These are phyloP conservation scores for Falco novaeseelandiae DNA, from an alignment of 2,797 vertebrate species.

Conservation along the genomic window DNA sequence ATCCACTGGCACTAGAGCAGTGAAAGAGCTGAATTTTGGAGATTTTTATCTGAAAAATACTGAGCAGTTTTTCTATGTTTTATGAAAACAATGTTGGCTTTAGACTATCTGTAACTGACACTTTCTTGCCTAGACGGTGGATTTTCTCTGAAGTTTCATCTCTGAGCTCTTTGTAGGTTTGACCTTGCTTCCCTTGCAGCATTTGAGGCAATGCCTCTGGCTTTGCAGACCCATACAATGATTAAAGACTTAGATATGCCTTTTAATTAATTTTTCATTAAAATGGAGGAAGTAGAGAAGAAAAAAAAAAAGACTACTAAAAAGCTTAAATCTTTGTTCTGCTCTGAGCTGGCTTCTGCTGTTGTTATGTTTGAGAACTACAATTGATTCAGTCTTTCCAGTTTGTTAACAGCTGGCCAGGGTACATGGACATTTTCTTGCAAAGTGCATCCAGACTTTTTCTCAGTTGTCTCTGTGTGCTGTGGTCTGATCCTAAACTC, in stretches of 20 bases:
- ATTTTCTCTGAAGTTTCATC: background rate
- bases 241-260: slow-evolving; percentile 14
- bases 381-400: background rate
- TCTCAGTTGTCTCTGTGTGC: background rate
- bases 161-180: background rate
- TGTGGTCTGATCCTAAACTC: background rate
- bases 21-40: background rate
- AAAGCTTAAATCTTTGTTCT: background rate
- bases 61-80: background rate
- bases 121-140: background rate
- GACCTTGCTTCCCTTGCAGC: background rate
- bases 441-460: background rate
- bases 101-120: background rate
- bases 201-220: background rate
- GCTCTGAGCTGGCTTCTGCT: background rate
- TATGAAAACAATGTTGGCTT: background rate
- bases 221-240: background rate
- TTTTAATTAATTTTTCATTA: slow-evolving; percentile 56
- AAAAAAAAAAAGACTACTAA: background rate
- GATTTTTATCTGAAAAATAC: background rate
- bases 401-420: background rate
- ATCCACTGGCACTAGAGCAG: background rate
- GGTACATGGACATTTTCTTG: background rate
- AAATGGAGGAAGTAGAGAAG: background rate
- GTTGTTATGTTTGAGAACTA: background rate